Evolutionary conservation across 2,797 vertebrate genomes (phyloP).

Genomic region (Chanos chanos): DNA sequence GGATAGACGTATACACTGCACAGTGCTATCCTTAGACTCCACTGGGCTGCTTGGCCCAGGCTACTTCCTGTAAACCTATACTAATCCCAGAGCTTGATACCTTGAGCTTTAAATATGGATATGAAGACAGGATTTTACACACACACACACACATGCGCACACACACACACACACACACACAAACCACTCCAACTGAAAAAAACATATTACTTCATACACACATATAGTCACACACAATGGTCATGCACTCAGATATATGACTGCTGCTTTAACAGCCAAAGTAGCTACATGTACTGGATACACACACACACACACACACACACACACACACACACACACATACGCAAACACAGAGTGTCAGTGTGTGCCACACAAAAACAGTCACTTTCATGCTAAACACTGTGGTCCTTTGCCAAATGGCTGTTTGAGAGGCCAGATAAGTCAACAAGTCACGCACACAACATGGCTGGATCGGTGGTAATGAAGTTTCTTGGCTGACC

Average conservation of each 20-base stretch:
- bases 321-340: not conserved
- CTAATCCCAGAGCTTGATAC: conserved; percentile 9
- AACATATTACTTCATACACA: not conserved
- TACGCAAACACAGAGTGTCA: conserved; percentile 35
- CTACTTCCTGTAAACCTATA: conserved; percentile 30
- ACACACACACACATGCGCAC: not conserved
- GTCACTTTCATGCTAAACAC: conserved; percentile 1
- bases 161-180: conserved; percentile 1
- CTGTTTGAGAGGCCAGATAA: too few species aligned
- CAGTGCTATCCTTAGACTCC: too few species aligned
- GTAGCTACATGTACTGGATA: too few species aligned
- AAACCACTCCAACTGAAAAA: not conserved
- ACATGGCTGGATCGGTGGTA: conserved; percentile 12
- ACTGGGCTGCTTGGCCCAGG: conserved; percentile 28
- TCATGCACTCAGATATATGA: too few species aligned
- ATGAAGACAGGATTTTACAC: not conserved
- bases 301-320: conserved; percentile 34
- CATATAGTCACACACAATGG: conserved; percentile 20
- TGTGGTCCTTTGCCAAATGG: too few species aligned
- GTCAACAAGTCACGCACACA: too few species aligned
- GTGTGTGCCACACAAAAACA: conserved; percentile 8
- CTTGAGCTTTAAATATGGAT: conserved; percentile 19
- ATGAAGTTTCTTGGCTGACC: conserved; percentile 11
- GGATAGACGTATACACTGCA: not conserved
- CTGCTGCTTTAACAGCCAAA: too few species aligned